phyloP scores from a whole-genome alignment of 2,113 vertebrate genomes.

The Varanus salvator region DNA sequence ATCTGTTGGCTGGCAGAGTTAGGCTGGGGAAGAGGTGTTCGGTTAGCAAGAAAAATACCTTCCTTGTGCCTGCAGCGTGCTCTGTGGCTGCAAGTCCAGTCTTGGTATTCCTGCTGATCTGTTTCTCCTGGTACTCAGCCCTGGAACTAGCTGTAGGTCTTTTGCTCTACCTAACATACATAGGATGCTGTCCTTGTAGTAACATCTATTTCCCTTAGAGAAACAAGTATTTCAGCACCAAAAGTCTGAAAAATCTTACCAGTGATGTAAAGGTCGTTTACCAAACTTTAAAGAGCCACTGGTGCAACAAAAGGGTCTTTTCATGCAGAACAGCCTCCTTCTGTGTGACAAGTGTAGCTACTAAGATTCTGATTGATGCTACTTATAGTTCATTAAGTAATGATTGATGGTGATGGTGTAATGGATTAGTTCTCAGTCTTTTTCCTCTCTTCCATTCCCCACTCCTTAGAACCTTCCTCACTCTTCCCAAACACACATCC shows the following conservation, averaged over 20 bases:
- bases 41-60: no score
- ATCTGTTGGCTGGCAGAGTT: no score
- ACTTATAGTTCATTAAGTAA: constrained; percentile 26
- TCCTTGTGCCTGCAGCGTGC: no score
- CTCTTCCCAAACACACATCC: background rate
- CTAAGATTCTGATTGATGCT: constrained; percentile 11
- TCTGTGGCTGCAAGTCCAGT: no score
- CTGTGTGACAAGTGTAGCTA: background rate
- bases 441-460: background rate
- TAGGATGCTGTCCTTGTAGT: no score
- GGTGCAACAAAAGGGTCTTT: background rate
- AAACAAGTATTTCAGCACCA: background rate
- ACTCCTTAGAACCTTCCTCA: background rate
- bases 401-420: background rate
- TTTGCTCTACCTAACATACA: no score
- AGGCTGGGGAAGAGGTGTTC: no score
- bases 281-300: background rate
- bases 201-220: no score
- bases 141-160: no score
- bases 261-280: background rate
- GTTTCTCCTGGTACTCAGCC: no score
- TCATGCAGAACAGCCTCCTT: background rate
- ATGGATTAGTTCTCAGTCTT: background rate
- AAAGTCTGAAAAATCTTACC: background rate
- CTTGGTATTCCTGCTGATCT: no score